A percentile compares a stretch with the other conserved stretches of the same genome.
Evolutionary conservation across 2,888 invertebrate genomes (phyloP).

Genomic region (Bombylius discolor): DNA sequence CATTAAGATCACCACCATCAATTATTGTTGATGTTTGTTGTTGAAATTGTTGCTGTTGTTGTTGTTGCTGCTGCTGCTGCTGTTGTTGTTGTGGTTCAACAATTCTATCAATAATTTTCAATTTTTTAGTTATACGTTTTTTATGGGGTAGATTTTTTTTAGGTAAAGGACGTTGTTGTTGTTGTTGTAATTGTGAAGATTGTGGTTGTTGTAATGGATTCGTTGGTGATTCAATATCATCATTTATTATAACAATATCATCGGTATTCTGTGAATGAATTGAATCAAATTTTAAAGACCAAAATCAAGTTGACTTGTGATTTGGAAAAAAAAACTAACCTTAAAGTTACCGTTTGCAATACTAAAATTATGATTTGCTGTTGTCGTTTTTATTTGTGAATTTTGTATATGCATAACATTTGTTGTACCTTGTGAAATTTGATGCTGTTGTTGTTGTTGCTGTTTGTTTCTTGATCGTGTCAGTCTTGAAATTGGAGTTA

Average conservation of each 20-base stretch:
- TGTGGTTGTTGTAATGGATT: not conserved
- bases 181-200: not conserved
- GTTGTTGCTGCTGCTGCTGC: not conserved
- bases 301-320: too few relatives aligned
- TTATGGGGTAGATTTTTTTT: constrained; percentile 73
- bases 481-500: constrained; percentile 15
- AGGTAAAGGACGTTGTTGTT: constrained; percentile 14
- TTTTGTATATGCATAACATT: not conserved
- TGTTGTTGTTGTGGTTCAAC: not conserved
- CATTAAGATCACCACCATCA: not conserved
- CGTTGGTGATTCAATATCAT: not conserved
- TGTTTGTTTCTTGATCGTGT: constrained; percentile 5
- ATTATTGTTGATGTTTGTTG: not conserved
- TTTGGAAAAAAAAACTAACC: too few relatives aligned
- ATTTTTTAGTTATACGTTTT: constrained; percentile 67
- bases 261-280: not conserved
- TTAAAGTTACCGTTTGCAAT: too few relatives aligned
- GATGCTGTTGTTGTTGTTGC: not conserved
- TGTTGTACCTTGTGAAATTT: not conserved
- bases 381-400: not conserved
- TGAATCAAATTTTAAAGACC: not conserved
- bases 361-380: too few relatives aligned
- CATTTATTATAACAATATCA: not conserved
- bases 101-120: constrained; percentile 37
- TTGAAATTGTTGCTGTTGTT: not conserved